Conservation (phyloP, 2,797 vertebrate genomes). For the Peromyscus eremicus region DNA sequence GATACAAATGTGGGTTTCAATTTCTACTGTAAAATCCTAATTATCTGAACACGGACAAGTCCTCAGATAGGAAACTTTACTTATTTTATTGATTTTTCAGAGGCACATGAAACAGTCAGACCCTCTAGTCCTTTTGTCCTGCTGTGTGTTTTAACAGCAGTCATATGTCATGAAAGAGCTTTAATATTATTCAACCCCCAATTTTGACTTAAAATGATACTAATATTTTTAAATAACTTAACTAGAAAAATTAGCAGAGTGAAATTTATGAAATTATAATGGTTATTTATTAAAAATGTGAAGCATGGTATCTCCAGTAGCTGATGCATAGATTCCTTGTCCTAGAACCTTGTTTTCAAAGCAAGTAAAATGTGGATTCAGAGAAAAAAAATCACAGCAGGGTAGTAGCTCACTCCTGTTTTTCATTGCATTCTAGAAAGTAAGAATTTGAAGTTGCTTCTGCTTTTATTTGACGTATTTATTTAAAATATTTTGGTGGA, state of each 20-base stretch:
- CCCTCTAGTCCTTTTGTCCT: background rate
- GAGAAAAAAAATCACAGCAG: background rate
- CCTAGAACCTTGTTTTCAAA: background rate
- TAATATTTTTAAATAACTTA: constrained; percentile 1
- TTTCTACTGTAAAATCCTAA: constrained; percentile 61
- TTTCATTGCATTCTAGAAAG: constrained; percentile 31
- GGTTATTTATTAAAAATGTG: background rate
- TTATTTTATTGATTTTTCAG: constrained; percentile 40
- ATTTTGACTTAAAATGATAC: background rate
- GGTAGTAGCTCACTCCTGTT: background rate
- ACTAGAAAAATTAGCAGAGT: constrained; percentile 28
- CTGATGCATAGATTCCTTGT: background rate
- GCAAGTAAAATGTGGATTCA: constrained; percentile 48
- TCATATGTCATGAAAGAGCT: background rate
- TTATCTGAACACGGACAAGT: constrained; percentile 33
- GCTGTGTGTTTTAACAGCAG: background rate
- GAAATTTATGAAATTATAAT: background rate
- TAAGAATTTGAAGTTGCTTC: constrained; percentile 16
- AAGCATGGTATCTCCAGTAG: background rate
- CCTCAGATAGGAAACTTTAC: constrained; percentile 35
- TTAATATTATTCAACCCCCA: background rate
- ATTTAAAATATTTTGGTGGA: constrained; percentile 32
- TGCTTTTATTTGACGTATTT: constrained; percentile 44
- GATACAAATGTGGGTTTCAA: constrained; percentile 55
- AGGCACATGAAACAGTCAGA: constrained; percentile 23